These are phyloP conservation scores for Trichechus manatus DNA, from an alignment of 2,113 vertebrate species.

Conservation along the genomic window DNA sequence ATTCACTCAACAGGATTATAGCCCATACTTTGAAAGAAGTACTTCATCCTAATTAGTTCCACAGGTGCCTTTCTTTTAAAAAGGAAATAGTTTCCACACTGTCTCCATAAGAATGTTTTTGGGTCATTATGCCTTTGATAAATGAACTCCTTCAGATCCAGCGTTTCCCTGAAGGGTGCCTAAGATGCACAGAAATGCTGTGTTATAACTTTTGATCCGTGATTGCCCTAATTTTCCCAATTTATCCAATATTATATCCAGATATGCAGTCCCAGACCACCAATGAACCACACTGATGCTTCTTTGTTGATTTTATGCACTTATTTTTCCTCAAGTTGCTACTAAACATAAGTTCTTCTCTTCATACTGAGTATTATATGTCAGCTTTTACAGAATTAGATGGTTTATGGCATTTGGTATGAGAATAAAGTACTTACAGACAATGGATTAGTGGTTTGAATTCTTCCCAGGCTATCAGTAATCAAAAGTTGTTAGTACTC, in stretches of 20 bases:
- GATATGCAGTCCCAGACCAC: conserved; percentile 76
- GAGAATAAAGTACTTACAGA: conserved; percentile 71
- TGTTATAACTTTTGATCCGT: conserved; percentile 78
- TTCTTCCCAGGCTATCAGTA: conserved; percentile 64
- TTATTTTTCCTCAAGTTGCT: conserved; percentile 84
- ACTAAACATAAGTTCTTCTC: conserved; percentile 69
- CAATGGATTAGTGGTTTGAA: conserved; percentile 71
- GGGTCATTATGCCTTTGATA: conserved; percentile 87
- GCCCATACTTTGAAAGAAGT: conserved; percentile 81
- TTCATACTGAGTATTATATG: conserved; percentile 55
- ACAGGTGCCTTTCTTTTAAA: conserved; percentile 83
- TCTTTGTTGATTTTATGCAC: conserved; percentile 82
- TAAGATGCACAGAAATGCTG: conserved; percentile 77
- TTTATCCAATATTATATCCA: conserved; percentile 81
- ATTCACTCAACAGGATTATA: conserved; percentile 82
- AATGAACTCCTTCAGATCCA: conserved; percentile 77
- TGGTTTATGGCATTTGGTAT: conserved; percentile 70
- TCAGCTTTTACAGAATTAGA: conserved; percentile 66
- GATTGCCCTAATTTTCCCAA: conserved; percentile 83
- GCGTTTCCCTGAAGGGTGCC: conserved; percentile 80
- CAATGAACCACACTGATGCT: conserved; percentile 76
- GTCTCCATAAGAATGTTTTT: conserved; percentile 83
- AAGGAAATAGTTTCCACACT: conserved; percentile 68
- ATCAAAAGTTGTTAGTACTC: conserved; percentile 66
- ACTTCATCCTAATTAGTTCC: conserved; percentile 89